phyloP scores from a whole-genome alignment of 2,113 vertebrate species.

The Gallinago jamesoni region DNA sequence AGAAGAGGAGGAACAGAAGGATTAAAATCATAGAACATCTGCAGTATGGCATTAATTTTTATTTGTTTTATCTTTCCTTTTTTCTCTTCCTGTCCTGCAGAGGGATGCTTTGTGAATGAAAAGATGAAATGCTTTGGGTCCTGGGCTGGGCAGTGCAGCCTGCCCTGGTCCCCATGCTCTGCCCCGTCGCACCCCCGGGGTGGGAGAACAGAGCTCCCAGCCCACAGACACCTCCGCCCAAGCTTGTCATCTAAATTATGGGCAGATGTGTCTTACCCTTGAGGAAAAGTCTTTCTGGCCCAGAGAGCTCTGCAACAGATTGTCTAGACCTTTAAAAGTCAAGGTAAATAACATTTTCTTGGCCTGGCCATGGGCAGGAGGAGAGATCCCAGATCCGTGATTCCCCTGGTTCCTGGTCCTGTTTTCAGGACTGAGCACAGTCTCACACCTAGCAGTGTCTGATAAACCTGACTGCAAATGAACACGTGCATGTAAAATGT shows the following conservation, averaged over 20 bases:
- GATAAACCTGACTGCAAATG: neutral
- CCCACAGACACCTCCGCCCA: neutral
- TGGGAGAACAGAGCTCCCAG: neutral
- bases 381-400: fast-evolving
- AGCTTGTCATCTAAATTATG: neutral
- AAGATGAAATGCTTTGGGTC: neutral
- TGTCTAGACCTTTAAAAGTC: neutral
- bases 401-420: neutral
- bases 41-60: neutral
- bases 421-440: neutral
- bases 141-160: neutral
- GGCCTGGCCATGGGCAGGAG: neutral
- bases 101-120: neutral
- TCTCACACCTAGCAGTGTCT: neutral
- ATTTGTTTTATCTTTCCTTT: too few relatives aligned
- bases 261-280: neutral
- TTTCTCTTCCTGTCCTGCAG: neutral
- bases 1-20: neutral
- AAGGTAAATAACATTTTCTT: neutral
- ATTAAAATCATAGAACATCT: neutral
- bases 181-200: too few relatives aligned
- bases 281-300: neutral
- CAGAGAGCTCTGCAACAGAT: neutral
- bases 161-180: fast-evolving
- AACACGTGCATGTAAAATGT: neutral